Base-by-base conservation (phyloP, 2,888 invertebrate genomes). In the Germaria angustata region DNA sequence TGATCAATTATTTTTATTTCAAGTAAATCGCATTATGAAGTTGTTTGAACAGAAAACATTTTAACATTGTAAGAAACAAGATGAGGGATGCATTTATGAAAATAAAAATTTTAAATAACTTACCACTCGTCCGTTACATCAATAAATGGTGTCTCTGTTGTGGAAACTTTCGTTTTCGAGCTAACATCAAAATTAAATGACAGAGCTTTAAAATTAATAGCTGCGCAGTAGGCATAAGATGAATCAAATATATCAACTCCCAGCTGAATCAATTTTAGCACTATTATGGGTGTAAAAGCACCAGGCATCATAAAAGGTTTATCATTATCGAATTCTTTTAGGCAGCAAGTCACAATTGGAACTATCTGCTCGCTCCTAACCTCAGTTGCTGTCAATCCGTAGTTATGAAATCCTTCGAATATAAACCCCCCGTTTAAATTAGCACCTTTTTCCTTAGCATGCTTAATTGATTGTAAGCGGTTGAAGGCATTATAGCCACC, bases 191-290 rank as follows among this genome's bases (percentile, higher is more conserved):
- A 94, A 85, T 92, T 92, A 76, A 95, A 93, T 0, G 93, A 92
- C 46, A 97, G 91, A 0, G 95, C 97, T 79, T 93, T 93, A 2
- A 94, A 94, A 80, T 94, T 92, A 85, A 95, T 94, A 0, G 96
- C 94, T 8, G 95, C 92, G 78, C 94, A 92, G 71, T 94, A 94
- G 36, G 96, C 95, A 90, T 96, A 96, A 0, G 97, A 95, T 0
- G 96, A 95, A 89, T 98, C 98, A 90, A 98, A 97, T 13, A 98
- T 89, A 91, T 98, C 98, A 85, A 97, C 93, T 17, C 98, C 98
- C 34, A 93, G 87, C 84, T 94, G 92, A 36, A 98, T 93, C 0
- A 97, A 93, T 80, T 94, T 92, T 75, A 98, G 88, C 46, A 96
- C 92, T 32, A 93, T 92, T 4, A 93, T 91, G 2, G 98, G 97